Evolutionary conservation across 2,797 vertebrate genomes (phyloP).

Genomic region (Euphonia xanthogaster): DNA sequence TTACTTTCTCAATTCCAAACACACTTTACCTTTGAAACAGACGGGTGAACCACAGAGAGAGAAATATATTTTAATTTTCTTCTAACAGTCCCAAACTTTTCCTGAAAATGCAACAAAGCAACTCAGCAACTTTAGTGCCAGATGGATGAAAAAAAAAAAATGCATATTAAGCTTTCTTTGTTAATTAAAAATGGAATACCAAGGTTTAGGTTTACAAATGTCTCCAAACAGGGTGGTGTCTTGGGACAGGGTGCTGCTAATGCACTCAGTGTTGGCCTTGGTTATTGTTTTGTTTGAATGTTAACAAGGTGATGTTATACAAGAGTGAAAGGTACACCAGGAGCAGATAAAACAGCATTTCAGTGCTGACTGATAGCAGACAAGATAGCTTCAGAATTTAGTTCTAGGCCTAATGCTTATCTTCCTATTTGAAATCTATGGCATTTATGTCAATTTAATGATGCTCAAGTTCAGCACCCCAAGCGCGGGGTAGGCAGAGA

Average conservation of each 20-base stretch:
- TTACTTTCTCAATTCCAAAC: constrained; percentile 41
- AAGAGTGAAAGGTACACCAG: neutral
- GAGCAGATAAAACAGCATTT: neutral
- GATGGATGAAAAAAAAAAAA: constrained; percentile 38
- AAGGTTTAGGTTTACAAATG: constrained; percentile 59
- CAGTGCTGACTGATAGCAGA: too few relatives aligned
- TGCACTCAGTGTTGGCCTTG: neutral
- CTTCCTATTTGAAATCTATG: neutral
- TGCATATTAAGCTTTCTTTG: constrained; percentile 72
- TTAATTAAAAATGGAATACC: constrained; percentile 74
- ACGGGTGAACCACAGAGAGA: constrained; percentile 47
- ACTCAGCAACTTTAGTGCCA: constrained; percentile 73
- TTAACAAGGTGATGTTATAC: neutral
- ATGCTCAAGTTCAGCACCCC: neutral
- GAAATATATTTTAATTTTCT: constrained; percentile 63
- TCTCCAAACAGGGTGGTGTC: constrained; percentile 21
- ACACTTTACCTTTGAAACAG: constrained; percentile 49
- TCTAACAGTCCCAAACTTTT: constrained; percentile 63
- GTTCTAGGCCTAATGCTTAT: neutral
- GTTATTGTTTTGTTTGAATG: neutral
- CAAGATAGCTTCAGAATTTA: neutral
- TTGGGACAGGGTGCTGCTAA: constrained; percentile 3
- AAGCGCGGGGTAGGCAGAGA: neutral
- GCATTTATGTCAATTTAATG: constrained; percentile 31
- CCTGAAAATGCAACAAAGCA: constrained; percentile 65